These are phyloP conservation scores for Acropternis orthonyx DNA, from an alignment of 2,797 vertebrate species.

Conservation along the genomic window DNA sequence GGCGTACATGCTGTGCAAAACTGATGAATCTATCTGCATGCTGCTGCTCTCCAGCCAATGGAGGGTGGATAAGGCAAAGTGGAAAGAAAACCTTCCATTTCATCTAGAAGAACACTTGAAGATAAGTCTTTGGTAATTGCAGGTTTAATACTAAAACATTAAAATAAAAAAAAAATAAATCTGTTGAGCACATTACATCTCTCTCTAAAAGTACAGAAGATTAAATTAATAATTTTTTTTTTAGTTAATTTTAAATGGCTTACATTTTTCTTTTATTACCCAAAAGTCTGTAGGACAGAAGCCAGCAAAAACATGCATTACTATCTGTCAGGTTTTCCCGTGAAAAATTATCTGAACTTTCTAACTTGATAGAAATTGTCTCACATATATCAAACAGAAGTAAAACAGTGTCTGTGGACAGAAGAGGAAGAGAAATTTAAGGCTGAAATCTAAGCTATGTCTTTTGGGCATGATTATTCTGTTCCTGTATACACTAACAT, in stretches of 20 bases:
- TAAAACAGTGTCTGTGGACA: background rate
- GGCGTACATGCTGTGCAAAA: background rate
- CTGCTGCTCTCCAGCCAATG: background rate
- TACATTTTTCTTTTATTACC: background rate
- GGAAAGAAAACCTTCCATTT: background rate
- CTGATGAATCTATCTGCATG: background rate
- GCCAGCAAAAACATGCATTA: background rate
- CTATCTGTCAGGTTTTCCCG: background rate
- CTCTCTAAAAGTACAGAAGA: background rate
- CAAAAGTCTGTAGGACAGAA: background rate
- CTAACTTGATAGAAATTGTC: background rate
- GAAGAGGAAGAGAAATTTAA: background rate
- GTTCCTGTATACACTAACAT: background rate
- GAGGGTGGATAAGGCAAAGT: background rate
- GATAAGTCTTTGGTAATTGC: background rate
- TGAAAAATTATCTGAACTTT: background rate
- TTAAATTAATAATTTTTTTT: background rate
- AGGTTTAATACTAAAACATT: background rate
- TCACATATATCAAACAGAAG: background rate
- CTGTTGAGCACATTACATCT: background rate
- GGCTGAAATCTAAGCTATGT: background rate
- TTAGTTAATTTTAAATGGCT: background rate
- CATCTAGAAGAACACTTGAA: background rate
- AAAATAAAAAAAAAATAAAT: background rate
- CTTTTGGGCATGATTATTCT: background rate